Conservation (phyloP, 2,797 vertebrate species). For the Lepidocolaptes lacrymiger region DNA sequence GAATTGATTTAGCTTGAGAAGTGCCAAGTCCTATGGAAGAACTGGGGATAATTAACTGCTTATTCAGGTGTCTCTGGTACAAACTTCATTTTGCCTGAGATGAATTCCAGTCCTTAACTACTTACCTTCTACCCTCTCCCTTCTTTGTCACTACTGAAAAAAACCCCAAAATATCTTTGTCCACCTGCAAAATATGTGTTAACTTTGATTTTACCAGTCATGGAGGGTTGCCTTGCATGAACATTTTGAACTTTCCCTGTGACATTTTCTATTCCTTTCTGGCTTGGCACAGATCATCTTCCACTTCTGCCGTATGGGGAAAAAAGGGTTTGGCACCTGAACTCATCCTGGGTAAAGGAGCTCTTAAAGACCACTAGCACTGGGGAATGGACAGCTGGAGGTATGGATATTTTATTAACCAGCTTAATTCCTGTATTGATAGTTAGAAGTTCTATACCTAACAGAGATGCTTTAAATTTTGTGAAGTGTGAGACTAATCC, state of each 20-base stretch:
- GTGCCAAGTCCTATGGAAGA: background rate
- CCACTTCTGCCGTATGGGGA: background rate
- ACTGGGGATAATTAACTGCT: background rate
- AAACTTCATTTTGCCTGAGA: background rate
- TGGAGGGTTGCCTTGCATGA: background rate
- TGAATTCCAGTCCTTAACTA: background rate
- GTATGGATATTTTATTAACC: background rate
- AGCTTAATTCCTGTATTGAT: background rate
- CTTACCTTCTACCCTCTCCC: background rate
- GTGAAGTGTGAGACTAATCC: conserved; percentile 21
- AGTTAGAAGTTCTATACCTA: background rate
- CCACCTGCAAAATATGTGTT: background rate
- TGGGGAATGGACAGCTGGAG: background rate
- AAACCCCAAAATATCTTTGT: background rate
- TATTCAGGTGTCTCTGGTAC: background rate
- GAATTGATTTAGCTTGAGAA: background rate
- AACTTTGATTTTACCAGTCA: background rate
- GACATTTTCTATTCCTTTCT: background rate
- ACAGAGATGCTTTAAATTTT: conserved; percentile 25
- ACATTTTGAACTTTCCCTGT: background rate
- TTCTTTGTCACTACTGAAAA: background rate
- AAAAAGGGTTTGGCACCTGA: background rate
- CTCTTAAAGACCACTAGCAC: background rate
- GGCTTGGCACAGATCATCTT: background rate
- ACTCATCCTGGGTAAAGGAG: background rate